Percentiles rank a stretch among this genome's conserved stretches.
These are phyloP conservation scores for Salvelinus sp. DNA, from an alignment of 2,113 vertebrate genomes.

Conservation along the genomic window DNA sequence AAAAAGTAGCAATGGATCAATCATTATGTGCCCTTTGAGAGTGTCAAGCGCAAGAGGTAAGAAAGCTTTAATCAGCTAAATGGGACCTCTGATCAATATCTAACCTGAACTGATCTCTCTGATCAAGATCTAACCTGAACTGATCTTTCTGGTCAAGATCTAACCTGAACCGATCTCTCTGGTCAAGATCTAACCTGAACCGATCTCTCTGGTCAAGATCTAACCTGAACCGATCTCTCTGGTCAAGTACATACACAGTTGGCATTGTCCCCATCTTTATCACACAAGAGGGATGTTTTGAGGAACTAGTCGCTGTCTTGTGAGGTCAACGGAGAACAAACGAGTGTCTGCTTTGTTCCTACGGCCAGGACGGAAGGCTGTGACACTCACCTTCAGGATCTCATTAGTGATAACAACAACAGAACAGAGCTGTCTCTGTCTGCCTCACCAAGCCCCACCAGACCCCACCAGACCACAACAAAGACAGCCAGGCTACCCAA, in stretches of 20 bases:
- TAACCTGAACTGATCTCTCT: not conserved
- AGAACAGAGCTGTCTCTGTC: not conserved
- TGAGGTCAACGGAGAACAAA: constrained; percentile 39
- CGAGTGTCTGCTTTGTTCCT: constrained; percentile 6
- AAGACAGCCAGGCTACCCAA: not conserved
- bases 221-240: constrained; percentile 4
- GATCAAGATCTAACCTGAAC: too few species aligned
- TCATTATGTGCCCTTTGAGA: not conserved
- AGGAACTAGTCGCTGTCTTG: constrained; percentile 39
- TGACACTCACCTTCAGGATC: constrained; percentile 32
- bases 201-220: constrained; percentile 30
- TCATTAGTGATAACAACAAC: constrained; percentile 50
- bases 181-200: too few species aligned
- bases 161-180: too few species aligned
- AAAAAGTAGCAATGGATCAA: not conserved
- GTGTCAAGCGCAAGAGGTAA: too few species aligned
- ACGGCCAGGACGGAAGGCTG: not conserved
- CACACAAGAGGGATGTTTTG: constrained; percentile 28
- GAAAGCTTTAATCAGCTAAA: constrained; percentile 7
- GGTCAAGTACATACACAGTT: constrained; percentile 26
- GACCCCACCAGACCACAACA: too few species aligned
- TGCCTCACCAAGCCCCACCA: constrained; percentile 3
- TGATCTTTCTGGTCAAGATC: too few species aligned
- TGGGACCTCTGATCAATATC: constrained; percentile 29
- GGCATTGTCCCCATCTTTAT: constrained; percentile 31